Percentiles rank a stretch among this genome's conserved stretches.
Evolutionary conservation across 2,113 vertebrate genomes (phyloP).

Genomic region (Coptodon rendalli): DNA sequence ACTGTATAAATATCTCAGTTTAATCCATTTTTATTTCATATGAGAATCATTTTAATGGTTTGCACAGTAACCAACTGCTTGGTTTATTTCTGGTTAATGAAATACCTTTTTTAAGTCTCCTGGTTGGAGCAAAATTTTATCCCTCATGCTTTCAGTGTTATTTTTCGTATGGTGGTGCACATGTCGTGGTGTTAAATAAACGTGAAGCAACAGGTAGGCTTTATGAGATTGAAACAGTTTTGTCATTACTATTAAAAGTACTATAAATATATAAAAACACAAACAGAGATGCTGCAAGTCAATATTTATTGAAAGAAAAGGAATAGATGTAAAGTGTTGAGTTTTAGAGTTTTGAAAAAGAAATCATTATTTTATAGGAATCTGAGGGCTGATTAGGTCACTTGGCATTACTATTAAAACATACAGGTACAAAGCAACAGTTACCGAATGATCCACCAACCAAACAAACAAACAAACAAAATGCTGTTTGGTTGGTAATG

Average conservation of each 20-base stretch:
- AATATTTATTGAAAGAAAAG: not conserved
- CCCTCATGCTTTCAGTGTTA: not conserved
- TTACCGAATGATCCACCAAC: not conserved
- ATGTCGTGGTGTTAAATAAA: not conserved
- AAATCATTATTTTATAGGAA: not conserved
- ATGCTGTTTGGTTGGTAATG: not conserved
- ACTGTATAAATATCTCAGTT: not conserved
- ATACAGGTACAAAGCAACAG: accelerated
- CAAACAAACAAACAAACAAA: not conserved
- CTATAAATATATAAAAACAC: not conserved
- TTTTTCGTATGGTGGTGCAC: accelerated
- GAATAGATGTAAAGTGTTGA: not conserved
- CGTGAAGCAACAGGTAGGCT: not conserved
- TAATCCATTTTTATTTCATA: not conserved
- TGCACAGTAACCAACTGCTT: not conserved
- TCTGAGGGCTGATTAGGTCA: not conserved
- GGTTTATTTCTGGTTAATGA: not conserved
- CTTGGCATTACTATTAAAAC: not conserved
- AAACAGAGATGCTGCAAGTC: not conserved
- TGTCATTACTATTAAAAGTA: not conserved
- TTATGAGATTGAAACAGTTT: not conserved
- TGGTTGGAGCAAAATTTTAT: not conserved
- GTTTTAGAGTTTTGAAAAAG: not conserved
- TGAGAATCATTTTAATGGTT: not conserved
- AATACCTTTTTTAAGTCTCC: not conserved